Evolutionary conservation across 1,140 invertebrate species (phyloP).

Genomic region (Stegodyphus dumicola): DNA sequence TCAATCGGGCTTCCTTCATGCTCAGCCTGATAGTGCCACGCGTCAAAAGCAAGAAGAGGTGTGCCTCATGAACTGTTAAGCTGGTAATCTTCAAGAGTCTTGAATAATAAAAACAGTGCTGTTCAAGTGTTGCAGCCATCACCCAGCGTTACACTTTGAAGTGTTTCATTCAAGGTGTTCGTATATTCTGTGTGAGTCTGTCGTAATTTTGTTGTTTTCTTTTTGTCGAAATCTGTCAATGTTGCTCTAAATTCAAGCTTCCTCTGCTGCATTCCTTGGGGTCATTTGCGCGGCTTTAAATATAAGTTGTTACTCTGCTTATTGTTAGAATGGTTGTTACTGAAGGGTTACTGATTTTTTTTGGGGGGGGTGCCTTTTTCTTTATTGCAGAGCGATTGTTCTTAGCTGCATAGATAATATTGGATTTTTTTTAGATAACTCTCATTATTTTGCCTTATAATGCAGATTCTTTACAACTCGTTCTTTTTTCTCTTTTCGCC

Average conservation of each 20-base stretch:
- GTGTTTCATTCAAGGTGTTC: not conserved
- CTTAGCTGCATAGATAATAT: no score
- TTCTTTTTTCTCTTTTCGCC: no score
- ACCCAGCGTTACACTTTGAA: constrained; percentile 26
- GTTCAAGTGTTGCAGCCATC: constrained; percentile 21
- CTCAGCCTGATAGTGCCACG: constrained; percentile 28
- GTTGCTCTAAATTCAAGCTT: not conserved
- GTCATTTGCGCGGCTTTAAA: not conserved
- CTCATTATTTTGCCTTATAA: no score
- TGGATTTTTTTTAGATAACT: no score
- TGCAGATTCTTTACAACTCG: no score
- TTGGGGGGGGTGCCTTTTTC: no score
- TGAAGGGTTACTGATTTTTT: no score
- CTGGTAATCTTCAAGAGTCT: constrained; percentile 35
- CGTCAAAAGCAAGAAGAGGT: constrained; percentile 39
- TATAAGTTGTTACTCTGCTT: no score
- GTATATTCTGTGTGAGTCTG: not conserved
- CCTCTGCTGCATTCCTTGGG: not conserved
- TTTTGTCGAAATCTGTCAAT: not conserved
- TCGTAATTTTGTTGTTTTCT: not conserved
- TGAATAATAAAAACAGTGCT: constrained; percentile 36
- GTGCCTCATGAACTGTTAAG: constrained; percentile 34
- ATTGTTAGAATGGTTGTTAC: no score
- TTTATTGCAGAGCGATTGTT: no score
- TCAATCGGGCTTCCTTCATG: not conserved